Base-by-base conservation (phyloP, 2,888 invertebrate species). In the Dioctria rufipes region DNA sequence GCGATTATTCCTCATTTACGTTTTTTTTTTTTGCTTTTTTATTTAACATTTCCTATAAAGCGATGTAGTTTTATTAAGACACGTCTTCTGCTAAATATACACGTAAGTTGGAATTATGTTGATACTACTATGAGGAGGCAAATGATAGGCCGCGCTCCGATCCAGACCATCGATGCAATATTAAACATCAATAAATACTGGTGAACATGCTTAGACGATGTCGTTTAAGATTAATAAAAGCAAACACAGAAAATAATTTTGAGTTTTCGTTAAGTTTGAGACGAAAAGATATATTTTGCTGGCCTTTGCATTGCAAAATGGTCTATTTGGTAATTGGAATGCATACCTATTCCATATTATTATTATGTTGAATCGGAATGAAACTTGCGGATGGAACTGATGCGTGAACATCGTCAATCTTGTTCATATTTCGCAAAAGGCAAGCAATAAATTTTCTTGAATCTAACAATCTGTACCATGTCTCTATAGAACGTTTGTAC, bases 51-150 rank as follows among this genome's bases (percentile, higher is more conserved):
- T 46, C 37, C 63, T 49, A 39, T 46, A 63, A 46, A 63, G 37
- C 63, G 77, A 63, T 77, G 77, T 77, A 77, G 49, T 77, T 63
- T 77, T 77, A 77, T 63, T 77, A 77, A 63, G 77, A 77, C 77
- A 77, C 39, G 77, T 63, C 77, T 61, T 77, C 77, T 37, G 63
- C 63, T 77, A 77, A 77, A 77, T 77, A 77, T 77, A 77, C 63
- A 81, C 73, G 81, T 81, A 58, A 78, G 58, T 80, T 61, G 81
- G 80, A 81, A 61, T 80, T 60, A 46, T 42, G 67, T 51, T 67
- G 81, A 67, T 80, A 80, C 80, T 80, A 81, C 77, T 77, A 81
- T 58, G 80, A 67, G 80, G 80, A 81, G 69, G 80, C 60, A 63
- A 25, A 67, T 67, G 69, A 71, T 69, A 49, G 54, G 67, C 80